Evolutionary conservation across 2,888 invertebrate species (phyloP).

Genomic region (Melitaea athalia): DNA sequence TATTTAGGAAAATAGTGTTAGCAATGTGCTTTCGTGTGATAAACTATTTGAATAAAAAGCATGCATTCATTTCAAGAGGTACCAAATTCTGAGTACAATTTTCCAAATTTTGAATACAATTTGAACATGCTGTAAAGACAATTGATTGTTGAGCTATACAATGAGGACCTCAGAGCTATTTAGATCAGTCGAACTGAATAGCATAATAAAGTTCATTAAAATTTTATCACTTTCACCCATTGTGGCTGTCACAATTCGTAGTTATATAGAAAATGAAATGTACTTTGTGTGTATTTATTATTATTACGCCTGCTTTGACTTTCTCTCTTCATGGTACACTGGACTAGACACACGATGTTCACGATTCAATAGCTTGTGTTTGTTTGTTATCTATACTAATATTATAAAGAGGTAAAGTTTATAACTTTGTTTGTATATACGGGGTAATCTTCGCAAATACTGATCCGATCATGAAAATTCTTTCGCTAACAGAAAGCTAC

Average conservation of each 20-base stretch:
- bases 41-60: no score
- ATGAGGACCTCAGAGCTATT: not conserved
- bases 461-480: no score
- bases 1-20: no score
- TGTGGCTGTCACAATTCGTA: slow-evolving; percentile 18
- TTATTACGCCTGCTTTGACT: slow-evolving; percentile 57
- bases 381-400: no score
- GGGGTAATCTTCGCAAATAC: no score
- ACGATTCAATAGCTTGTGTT: slow-evolving; percentile 58
- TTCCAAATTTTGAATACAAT: not conserved
- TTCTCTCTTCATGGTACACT: slow-evolving; percentile 67
- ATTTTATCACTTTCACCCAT: slow-evolving; percentile 26
- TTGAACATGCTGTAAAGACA: not conserved
- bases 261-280: slow-evolving; percentile 63
- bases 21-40: no score
- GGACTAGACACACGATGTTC: slow-evolving; percentile 53
- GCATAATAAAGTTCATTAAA: slow-evolving; percentile 18
- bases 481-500: no score
- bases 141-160: not conserved
- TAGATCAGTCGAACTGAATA: slow-evolving; percentile 7
- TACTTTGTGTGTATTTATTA: slow-evolving; percentile 56
- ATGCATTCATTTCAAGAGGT: not conserved
- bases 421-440: no score
- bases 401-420: no score
- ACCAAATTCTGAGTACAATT: not conserved